phyloP scores from a whole-genome alignment of 2,113 vertebrate genomes.

The Hippolais icterina region DNA sequence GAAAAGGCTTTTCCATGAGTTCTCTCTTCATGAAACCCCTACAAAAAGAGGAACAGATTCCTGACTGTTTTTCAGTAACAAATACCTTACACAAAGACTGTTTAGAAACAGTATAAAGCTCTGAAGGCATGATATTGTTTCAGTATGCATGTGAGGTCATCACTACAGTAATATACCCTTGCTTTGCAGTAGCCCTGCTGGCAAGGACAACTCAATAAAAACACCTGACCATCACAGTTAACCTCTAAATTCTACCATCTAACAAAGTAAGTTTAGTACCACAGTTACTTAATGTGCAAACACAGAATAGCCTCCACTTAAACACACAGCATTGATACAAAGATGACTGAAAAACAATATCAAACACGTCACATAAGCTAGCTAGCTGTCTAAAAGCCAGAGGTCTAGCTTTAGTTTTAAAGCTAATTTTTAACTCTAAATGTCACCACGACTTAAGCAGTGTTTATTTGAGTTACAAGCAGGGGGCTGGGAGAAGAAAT shows the following conservation, averaged over 20 bases:
- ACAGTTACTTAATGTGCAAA: background rate
- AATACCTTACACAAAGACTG: background rate
- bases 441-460: background rate
- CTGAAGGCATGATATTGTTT: background rate
- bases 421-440: background rate
- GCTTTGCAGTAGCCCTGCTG: background rate
- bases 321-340: background rate
- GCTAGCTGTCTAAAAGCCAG: background rate
- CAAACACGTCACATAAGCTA: background rate
- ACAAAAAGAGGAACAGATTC: background rate
- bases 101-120: background rate
- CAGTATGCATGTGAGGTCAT: background rate
- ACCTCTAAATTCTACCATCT: background rate
- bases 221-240: background rate
- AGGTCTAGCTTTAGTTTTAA: background rate
- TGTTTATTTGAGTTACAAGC: background rate
- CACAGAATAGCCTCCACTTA: background rate
- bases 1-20: conserved; percentile 23
- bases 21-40: conserved; percentile 20
- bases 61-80: conserved; percentile 32
- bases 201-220: background rate
- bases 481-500: background rate
- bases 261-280: background rate
- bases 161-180: background rate
- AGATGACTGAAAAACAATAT: background rate